Base-by-base conservation (phyloP, 2,797 vertebrate species). In the Pseudochromis fuscus region DNA sequence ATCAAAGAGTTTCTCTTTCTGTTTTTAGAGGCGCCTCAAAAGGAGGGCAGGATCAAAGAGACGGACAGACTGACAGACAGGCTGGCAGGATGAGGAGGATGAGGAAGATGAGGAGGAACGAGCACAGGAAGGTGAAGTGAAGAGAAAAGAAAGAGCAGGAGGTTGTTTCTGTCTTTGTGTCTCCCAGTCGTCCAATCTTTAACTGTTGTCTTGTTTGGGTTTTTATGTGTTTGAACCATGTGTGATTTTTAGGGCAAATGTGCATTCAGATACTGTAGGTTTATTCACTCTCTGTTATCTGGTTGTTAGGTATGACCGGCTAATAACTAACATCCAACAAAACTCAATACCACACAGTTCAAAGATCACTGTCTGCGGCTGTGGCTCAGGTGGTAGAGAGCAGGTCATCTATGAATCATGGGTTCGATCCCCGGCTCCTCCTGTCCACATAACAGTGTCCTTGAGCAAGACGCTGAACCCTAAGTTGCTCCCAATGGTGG, bases 1-100 rank as follows among this genome's bases (percentile, higher is more conserved):
- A 89, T 90, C 89, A 92, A 90, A 93, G 82, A 76, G 64, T 84
- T 87, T 82, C 76, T 84, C 79, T 78, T 77, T 90, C 89, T 90
- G 89, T 91, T 90, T 91, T 89, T 90, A 86, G 88, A 88, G 80
- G 60, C 72, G 71, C 83, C 81, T 81, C 61, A n/a, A 86, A 91
- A 91, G 81, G 87, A 91, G 85, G 87, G 49, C 86, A 87, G 74
- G 85, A 91, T 92, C 85, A 90, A 88, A 90, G 83, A 69, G 68
- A 59, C 2, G 64, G 85, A 84, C 81, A 56, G 57, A 73, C 65
- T 62, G 86, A 83, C 72, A 64, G 75, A 77, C 67, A 44, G 73
- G 45, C 37, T 59, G 76, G 52, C 72, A 85, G 84, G 81, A 77
- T 31, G 77, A 88, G 51, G 77, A 69, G 48, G 79, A 79, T n/a